phyloP scores from a whole-genome alignment of 2,113 vertebrate species.

The Scortum barcoo region DNA sequence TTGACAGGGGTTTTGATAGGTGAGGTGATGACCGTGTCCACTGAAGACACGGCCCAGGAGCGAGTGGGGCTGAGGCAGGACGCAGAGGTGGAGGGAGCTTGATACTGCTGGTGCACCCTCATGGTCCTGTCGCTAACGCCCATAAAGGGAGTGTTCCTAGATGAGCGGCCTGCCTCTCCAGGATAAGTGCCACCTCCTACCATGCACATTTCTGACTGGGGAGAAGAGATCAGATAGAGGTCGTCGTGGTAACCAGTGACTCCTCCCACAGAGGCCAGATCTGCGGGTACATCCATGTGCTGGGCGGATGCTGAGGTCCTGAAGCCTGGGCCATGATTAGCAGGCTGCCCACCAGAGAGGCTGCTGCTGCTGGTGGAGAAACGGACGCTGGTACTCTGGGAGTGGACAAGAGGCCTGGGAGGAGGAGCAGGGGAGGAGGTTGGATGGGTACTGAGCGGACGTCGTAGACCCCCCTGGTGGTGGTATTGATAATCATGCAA shows the following conservation, averaged over 20 bases:
- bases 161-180: conserved; percentile 89
- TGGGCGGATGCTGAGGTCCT: conserved; percentile 92
- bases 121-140: conserved; percentile 94
- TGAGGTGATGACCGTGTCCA: conserved; percentile 93
- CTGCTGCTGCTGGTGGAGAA: conserved; percentile 93
- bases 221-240: conserved; percentile 90
- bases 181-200: conserved; percentile 88
- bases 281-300: conserved; percentile 94
- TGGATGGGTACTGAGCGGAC: conserved; percentile 90
- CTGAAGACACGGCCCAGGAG: conserved; percentile 96
- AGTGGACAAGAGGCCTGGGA: conserved; percentile 91
- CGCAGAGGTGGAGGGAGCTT: conserved; percentile 83
- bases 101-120: conserved; percentile 88
- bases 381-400: conserved; percentile 91
- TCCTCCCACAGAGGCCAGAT: conserved; percentile 85
- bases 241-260: conserved; percentile 89
- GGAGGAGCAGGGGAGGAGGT: conserved; percentile 88
- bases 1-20: conserved; percentile 83
- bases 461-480: conserved; percentile 85
- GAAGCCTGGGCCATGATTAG: conserved; percentile 88
- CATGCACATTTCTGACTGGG: conserved; percentile 84
- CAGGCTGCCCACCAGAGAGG: conserved; percentile 85
- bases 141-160: conserved; percentile 96
- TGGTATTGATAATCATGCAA: conserved; percentile 76
- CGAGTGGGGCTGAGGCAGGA: conserved; percentile 85